Evolutionary conservation across 1,140 invertebrate species (phyloP), one percentile per base, ranked within the genome.

Genomic region (Drosophila triauraria): DNA sequence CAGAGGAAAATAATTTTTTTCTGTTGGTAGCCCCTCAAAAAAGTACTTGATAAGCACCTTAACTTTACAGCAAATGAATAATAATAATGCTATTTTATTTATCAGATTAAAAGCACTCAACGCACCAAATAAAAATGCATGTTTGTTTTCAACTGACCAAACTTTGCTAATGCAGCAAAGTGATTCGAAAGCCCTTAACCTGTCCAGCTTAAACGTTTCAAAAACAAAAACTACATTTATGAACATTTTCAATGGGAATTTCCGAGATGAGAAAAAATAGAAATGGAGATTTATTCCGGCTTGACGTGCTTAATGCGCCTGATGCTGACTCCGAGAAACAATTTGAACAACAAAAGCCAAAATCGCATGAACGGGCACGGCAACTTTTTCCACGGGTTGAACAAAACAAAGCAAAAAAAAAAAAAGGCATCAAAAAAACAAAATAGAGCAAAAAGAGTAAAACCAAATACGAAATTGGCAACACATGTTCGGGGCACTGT

Each of bases 401-500:
- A 35, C 32, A 63, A 50, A 51, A 38, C 54, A 25, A 43, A 20
- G 60, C 27, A 38, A 53, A 58, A 51, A 17, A 63, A 53, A 38
- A 69, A 40, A 30, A 47, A 20, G 20, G 20, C 20, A 20, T 20
- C 4, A 62, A 74, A 51, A 56, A 56, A 12, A 42, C 47, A 30
- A 76, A 25, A 60, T 0, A 23, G 23, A 58, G 7, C n/a, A 25
- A 47, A 62, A 63, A 47, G 25, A 67, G 32, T 30, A 17, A 17
- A 30, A 30, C 32, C 48, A 70, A 70, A 60, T 63, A 47, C 71
- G 42, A 75, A 62, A 74, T 75, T 70, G 67, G 60, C 80, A 90
- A 75, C 85, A 84, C 81, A 90, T 84, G 83, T 88, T 87, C 56
- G 62, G 46, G 54, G 62, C 59, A n/a, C 64, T 78, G 75, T 15